A percentile compares a stretch with the other conserved stretches of the same genome.
These are phyloP conservation scores for Phthorimaea operculella DNA, from an alignment of 1,140 invertebrate genomes.

Conservation along the genomic window DNA sequence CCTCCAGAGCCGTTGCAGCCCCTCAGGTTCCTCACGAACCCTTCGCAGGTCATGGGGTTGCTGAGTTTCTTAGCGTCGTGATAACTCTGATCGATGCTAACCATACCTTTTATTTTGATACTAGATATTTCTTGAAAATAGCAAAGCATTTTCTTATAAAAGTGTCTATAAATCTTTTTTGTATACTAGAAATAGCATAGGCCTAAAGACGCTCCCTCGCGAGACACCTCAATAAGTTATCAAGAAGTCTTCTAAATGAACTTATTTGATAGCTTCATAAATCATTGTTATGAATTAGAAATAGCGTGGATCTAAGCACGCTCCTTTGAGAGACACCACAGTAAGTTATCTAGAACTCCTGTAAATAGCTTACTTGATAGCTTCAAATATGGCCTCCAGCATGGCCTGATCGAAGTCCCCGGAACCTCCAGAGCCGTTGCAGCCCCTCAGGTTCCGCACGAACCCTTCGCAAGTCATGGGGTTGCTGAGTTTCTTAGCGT, in stretches of 20 bases:
- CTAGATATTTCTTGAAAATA: no score
- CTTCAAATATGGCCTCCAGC: constrained; percentile 91
- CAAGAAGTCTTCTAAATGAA: no score
- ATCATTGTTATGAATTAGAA: no score
- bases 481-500: constrained; percentile 92
- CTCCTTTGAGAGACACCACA: no score
- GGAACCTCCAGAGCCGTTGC: constrained; percentile 79
- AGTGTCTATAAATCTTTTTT: no score
- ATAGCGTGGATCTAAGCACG: no score
- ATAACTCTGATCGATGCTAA: constrained; percentile 99
- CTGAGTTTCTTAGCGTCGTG: constrained; percentile 94
- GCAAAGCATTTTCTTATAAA: no score
- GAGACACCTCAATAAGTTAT: no score
- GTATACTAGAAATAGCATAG: no score
- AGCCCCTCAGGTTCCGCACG: constrained; percentile 91
- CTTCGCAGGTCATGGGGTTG: constrained; percentile 92
- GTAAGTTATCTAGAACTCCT: no score
- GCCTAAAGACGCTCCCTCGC: no score
- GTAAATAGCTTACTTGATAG: constrained; percentile 83
- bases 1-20: constrained; percentile 81
- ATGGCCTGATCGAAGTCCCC: constrained; percentile 95
- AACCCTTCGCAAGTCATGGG: constrained; percentile 96
- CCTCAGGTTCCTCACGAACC: constrained; percentile 94
- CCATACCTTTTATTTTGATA: constrained; percentile 71
- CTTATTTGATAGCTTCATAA: no score